phyloP scores from a whole-genome alignment of 2,113 vertebrate genomes.

The Pycnonotus jocosus region DNA sequence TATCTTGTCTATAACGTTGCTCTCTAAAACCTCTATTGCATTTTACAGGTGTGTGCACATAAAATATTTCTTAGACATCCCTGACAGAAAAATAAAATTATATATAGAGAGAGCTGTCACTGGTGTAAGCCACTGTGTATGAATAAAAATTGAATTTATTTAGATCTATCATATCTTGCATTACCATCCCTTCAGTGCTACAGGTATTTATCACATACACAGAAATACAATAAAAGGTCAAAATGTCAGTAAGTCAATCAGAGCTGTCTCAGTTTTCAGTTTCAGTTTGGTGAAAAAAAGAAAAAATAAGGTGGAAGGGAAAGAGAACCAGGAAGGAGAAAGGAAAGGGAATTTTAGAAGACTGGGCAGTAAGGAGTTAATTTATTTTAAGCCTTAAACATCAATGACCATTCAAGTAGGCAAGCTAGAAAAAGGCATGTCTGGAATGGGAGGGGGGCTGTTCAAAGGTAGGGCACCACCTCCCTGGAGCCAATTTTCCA shows the following conservation, averaged over 20 bases:
- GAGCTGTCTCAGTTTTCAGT: neutral
- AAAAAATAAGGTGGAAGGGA: neutral
- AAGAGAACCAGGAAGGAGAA: neutral
- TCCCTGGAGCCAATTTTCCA: neutral
- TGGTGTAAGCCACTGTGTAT: neutral
- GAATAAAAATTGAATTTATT: neutral
- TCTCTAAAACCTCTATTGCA: neutral
- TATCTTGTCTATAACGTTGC: neutral
- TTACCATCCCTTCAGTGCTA: neutral
- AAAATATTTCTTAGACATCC: neutral
- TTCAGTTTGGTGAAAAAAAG: accelerated
- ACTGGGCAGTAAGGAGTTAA: neutral
- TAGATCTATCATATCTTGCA: neutral
- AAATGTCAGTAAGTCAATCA: neutral
- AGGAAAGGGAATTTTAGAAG: neutral
- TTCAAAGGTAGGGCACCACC: neutral
- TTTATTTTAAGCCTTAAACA: neutral
- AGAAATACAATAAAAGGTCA: neutral
- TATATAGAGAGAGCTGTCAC: neutral
- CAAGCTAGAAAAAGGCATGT: neutral
- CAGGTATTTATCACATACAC: neutral
- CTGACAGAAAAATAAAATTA: neutral
- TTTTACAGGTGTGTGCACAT: neutral
- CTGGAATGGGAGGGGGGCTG: neutral
- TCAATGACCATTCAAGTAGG: accelerated